These are phyloP conservation scores for Galago senegalensis DNA, from an alignment of 2,797 vertebrate species.

Conservation along the genomic window DNA sequence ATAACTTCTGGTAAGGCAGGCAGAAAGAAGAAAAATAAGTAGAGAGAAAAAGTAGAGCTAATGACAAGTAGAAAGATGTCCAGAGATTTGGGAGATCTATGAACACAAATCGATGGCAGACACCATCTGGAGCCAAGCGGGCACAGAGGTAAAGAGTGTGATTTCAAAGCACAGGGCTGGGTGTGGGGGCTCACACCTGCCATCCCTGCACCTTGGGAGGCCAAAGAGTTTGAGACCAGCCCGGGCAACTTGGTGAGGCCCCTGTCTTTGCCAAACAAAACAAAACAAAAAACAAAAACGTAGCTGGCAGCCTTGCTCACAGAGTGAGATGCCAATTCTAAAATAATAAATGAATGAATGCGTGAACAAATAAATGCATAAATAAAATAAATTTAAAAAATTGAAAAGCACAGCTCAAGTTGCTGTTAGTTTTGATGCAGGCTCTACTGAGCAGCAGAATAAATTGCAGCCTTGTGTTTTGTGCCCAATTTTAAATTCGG, in stretches of 20 bases:
- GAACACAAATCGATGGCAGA: background rate
- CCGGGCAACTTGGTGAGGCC: background rate
- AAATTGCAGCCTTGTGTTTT: background rate
- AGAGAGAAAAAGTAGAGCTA: background rate
- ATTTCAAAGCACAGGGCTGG: background rate
- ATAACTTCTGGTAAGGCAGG: background rate
- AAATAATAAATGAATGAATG: background rate
- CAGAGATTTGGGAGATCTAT: background rate
- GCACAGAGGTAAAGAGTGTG: background rate
- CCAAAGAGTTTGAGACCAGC: background rate
- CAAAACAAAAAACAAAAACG: background rate
- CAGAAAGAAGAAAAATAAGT: background rate
- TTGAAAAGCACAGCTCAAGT: background rate
- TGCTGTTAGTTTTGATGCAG: background rate
- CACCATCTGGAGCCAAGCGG: fast-evolving
- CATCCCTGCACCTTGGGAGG: background rate
- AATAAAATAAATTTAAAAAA: background rate
- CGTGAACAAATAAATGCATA: background rate
- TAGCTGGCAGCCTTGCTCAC: background rate
- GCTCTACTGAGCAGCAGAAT: background rate
- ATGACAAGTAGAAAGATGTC: background rate
- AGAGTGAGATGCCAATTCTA: background rate
- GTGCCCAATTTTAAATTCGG: background rate
- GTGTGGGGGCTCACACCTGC: background rate
- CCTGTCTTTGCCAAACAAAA: background rate